Conservation (phyloP, 2,888 invertebrate genomes). For the Mimumesa dahlbomi region DNA sequence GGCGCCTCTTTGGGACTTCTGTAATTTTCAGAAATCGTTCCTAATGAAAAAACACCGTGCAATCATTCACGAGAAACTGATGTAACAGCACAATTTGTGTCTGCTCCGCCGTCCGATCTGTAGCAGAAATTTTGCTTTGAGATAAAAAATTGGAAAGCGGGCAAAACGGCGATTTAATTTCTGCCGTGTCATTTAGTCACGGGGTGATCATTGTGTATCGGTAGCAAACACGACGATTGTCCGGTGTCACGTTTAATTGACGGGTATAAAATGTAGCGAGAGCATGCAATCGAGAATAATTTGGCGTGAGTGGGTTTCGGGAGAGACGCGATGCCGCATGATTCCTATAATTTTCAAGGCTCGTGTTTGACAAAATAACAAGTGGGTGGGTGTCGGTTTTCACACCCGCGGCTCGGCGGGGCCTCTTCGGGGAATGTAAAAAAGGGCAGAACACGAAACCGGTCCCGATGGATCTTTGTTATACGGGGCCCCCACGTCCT, state of each 20-base stretch:
- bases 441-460: constrained; percentile 77
- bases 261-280: constrained; percentile 65
- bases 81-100: too few species aligned
- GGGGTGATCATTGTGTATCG: constrained; percentile 14
- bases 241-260: constrained; percentile 69
- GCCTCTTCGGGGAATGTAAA: constrained; percentile 75
- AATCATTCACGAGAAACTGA: too few species aligned
- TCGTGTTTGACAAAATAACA: constrained; percentile 78
- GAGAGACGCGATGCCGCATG: constrained; percentile 53
- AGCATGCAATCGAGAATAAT: constrained; percentile 47
- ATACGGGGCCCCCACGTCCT: constrained; percentile 57
- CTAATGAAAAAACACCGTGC: constrained; percentile 77
- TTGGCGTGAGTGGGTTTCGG: constrained; percentile 12
- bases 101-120: too few species aligned
- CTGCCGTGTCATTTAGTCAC: not conserved
- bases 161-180: not conserved
- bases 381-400: constrained; percentile 80
- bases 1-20: constrained; percentile 52
- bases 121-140: not conserved
- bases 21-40: constrained; percentile 66
- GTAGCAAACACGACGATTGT: constrained; percentile 56
- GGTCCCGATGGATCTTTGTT: constrained; percentile 79
- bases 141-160: not conserved
- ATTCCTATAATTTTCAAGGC: constrained; percentile 75
- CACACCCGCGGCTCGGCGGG: constrained; percentile 78